A percentile compares a stretch with the other conserved stretches of the same genome.
Evolutionary conservation across 2,113 vertebrate species (phyloP).

Genomic region (Gnathonemus echidnorhynchus): DNA sequence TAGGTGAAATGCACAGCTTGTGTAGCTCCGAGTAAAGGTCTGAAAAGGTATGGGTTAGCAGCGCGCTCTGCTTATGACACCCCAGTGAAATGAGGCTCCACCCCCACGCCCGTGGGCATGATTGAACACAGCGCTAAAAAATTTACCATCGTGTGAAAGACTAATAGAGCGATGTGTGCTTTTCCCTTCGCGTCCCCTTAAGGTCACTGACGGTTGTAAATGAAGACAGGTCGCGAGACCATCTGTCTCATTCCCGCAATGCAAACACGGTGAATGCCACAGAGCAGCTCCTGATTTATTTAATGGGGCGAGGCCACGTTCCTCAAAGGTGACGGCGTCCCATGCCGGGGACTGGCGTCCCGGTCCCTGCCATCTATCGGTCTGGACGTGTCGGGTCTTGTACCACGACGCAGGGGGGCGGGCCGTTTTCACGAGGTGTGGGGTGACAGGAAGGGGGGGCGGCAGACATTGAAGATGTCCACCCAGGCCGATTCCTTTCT

Average conservation of each 20-base stretch:
- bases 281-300: conserved; percentile 74
- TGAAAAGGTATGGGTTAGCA: not conserved
- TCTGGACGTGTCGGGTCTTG: conserved; percentile 46
- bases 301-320: conserved; percentile 66
- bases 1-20: not conserved
- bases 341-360: not conserved
- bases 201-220: conserved; percentile 66
- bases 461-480: not conserved
- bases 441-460: conserved; percentile 24
- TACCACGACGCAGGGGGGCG: conserved; percentile 27
- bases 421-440: conserved; percentile 48
- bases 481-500: not conserved
- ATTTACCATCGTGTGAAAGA: conserved; percentile 43
- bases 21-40: not conserved
- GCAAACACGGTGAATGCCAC: conserved; percentile 63
- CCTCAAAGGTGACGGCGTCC: conserved; percentile 48
- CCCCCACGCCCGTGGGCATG: not conserved
- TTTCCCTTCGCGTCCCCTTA: conserved; percentile 32
- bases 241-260: conserved; percentile 52
- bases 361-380: conserved; percentile 40
- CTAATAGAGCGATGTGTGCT: conserved; percentile 33
- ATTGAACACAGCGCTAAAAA: conserved; percentile 65
- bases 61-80: not conserved
- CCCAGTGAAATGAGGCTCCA: not conserved
- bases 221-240: conserved; percentile 65